These are phyloP conservation scores for Lysandra bellargus DNA, from an alignment of 2,888 invertebrate genomes.

Conservation along the genomic window DNA sequence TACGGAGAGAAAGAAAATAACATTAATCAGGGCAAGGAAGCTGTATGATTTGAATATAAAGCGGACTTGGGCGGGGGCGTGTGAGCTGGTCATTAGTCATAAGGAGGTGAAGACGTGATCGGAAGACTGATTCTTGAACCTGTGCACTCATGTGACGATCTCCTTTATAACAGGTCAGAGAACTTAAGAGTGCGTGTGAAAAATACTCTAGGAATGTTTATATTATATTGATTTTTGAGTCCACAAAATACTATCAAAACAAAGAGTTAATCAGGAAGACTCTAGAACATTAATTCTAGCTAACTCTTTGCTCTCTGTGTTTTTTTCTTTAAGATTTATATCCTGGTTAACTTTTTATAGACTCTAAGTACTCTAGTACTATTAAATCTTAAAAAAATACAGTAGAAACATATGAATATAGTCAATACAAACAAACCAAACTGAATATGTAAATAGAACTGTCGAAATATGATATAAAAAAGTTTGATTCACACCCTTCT, in stretches of 20 bases:
- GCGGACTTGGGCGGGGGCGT: slow-evolving; percentile 53
- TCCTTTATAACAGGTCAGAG: neutral
- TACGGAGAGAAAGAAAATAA: slow-evolving; percentile 70
- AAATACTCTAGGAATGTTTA: neutral
- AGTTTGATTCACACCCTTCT: slow-evolving; percentile 55
- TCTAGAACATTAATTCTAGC: too few relatives aligned
- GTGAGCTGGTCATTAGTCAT: slow-evolving; percentile 79
- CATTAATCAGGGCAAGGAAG: slow-evolving; percentile 77
- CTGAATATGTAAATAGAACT: slow-evolving; percentile 34
- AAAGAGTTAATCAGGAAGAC: too few relatives aligned
- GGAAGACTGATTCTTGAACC: slow-evolving; percentile 49
- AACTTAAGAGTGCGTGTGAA: neutral
- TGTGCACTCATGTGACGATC: slow-evolving; percentile 40
- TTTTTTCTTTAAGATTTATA: too few relatives aligned
- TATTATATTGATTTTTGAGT: neutral
- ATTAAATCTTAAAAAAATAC: too few relatives aligned
- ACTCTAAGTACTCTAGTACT: too few relatives aligned
- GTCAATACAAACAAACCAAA: slow-evolving; percentile 15
- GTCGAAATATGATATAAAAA: slow-evolving; percentile 46
- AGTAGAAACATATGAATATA: neutral
- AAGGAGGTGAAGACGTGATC: slow-evolving; percentile 68
- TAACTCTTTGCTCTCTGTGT: too few relatives aligned
- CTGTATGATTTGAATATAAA: slow-evolving; percentile 79
- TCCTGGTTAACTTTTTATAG: too few relatives aligned
- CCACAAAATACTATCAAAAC: too few relatives aligned